Evolutionary conservation across 1,140 invertebrate genomes (phyloP).

Genomic region (Piezodorus guildinii): DNA sequence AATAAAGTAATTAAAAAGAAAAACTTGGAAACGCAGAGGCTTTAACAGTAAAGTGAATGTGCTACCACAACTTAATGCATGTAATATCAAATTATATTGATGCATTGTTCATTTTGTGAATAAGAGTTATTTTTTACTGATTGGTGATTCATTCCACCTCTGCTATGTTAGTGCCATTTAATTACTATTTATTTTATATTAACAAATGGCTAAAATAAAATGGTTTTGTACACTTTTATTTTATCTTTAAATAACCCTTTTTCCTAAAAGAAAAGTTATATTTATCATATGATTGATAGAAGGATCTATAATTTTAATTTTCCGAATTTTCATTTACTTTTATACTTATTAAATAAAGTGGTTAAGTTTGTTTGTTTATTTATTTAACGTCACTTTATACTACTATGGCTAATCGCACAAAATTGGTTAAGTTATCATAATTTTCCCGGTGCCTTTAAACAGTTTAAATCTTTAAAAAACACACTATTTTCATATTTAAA

Average conservation of each 20-base stretch:
- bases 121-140: slow-evolving; percentile 1
- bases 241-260: background rate
- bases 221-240: slow-evolving; percentile 4
- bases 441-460: too few species aligned
- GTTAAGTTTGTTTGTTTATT: too few species aligned
- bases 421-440: too few species aligned
- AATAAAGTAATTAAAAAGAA: background rate
- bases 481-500: too few species aligned
- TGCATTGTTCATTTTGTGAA: background rate
- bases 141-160: slow-evolving; percentile 15
- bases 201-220: slow-evolving; percentile 10
- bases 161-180: slow-evolving; percentile 16
- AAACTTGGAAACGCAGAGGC: background rate
- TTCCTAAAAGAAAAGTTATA: background rate
- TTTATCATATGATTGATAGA: too few species aligned
- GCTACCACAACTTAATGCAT: background rate
- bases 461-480: too few species aligned
- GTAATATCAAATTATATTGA: background rate
- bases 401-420: too few species aligned
- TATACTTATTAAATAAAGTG: too few species aligned
- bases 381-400: too few species aligned
- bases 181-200: slow-evolving; percentile 16
- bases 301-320: too few species aligned
- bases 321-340: too few species aligned
- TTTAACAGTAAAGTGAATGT: background rate